Percentiles rank a stretch among this genome's conserved stretches.
Evolutionary conservation across 1,140 invertebrate genomes (phyloP).

Genomic region (Drosophila busckii): DNA sequence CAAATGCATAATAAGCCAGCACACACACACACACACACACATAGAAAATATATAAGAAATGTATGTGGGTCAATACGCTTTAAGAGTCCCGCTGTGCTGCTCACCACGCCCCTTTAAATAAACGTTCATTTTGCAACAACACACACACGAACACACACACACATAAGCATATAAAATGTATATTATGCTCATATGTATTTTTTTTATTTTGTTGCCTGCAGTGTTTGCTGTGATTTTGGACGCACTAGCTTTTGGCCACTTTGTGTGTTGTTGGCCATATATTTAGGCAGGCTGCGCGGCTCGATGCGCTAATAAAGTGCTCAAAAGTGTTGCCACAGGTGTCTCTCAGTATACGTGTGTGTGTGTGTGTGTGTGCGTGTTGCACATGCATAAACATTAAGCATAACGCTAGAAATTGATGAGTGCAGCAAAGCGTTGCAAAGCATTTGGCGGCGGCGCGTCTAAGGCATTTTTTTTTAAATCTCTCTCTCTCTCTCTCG

Average conservation of each 20-base stretch:
- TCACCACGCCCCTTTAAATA: no score
- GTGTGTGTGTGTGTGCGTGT: constrained; percentile 54
- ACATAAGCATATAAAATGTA: no score
- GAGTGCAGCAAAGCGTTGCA: constrained; percentile 7
- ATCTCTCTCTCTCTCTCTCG: constrained; percentile 19
- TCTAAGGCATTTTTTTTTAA: not conserved
- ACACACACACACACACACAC: no score
- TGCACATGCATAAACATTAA: constrained; percentile 63
- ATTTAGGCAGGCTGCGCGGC: constrained; percentile 39
- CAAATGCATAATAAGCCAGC: no score
- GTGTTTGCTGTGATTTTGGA: no score
- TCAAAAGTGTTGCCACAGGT: constrained; percentile 22
- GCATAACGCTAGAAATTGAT: constrained; percentile 50
- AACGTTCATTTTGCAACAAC: no score
- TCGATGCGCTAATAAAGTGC: constrained; percentile 47
- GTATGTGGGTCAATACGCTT: no score
- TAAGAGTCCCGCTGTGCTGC: no score
- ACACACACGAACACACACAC: no score
- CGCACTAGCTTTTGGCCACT: constrained; percentile 39
- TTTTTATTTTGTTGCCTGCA: no score
- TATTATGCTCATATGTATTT: no score
- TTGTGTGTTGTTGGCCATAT: constrained; percentile 38
- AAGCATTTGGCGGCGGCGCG: not conserved
- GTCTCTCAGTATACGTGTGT: constrained; percentile 1
- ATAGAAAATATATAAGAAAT: no score